Evolutionary conservation across 2,888 invertebrate species (phyloP).

Genomic region (Mimachlamys varia): DNA sequence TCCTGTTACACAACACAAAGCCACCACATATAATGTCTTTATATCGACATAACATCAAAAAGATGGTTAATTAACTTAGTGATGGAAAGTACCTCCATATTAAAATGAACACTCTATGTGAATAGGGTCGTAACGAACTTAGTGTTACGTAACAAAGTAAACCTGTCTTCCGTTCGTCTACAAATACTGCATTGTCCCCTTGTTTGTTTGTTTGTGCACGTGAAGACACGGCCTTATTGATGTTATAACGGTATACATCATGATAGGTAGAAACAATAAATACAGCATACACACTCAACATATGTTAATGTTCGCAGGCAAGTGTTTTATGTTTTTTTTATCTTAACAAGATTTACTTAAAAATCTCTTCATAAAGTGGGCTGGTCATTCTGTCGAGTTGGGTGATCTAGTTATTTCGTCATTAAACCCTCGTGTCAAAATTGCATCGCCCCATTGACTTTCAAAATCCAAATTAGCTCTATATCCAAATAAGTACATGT

Average conservation of each 20-base stretch:
- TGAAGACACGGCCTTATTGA: conserved; percentile 10
- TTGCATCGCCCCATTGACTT: conserved; percentile 48
- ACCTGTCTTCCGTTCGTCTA: not conserved
- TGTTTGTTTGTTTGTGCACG: not conserved
- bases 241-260: not conserved
- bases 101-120: not conserved
- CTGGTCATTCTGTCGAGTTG: not conserved
- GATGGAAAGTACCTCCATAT: not conserved
- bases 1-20: not conserved
- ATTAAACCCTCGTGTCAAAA: conserved; percentile 22
- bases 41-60: not conserved
- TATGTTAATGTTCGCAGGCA: not conserved
- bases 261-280: conserved; percentile 3
- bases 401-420: conserved; percentile 12
- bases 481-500: conserved; percentile 46
- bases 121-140: not conserved
- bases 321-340: conserved; percentile 25
- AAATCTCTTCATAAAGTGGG: not conserved
- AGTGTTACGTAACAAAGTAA: not conserved
- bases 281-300: not conserved
- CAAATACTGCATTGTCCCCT: not conserved
- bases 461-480: conserved; percentile 54
- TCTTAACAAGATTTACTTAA: conserved; percentile 29
- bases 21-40: not conserved
- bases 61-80: not conserved